phyloP scores from a whole-genome alignment of 2,888 invertebrate species.

The Temnothorax unifasciatus region DNA sequence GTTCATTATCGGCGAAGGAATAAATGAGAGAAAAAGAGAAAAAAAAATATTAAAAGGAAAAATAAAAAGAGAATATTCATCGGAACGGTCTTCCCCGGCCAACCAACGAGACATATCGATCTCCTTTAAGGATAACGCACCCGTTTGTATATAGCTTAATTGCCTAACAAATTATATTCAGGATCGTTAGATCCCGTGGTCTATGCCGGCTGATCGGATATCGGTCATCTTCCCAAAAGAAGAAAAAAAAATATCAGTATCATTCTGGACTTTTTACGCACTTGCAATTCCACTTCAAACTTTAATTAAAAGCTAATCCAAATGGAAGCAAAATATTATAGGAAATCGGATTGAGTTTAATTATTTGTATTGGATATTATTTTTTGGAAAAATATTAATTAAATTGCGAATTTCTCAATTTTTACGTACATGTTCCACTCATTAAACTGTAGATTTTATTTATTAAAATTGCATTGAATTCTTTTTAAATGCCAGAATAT shows the following conservation, averaged over 20 bases:
- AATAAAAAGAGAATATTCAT: slow-evolving; percentile 70
- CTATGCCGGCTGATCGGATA: slow-evolving; percentile 74
- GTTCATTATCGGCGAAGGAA: slow-evolving; percentile 84
- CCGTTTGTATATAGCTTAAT: slow-evolving; percentile 84
- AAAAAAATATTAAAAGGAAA: slow-evolving; percentile 62
- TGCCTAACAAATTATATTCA: slow-evolving; percentile 78
- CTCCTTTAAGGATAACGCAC: slow-evolving; percentile 79
- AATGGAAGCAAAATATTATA: background rate
- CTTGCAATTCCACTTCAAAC: slow-evolving; percentile 16
- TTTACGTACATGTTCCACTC: background rate
- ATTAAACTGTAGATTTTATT: slow-evolving; percentile 2
- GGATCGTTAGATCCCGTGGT: slow-evolving; percentile 75
- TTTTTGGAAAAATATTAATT: background rate
- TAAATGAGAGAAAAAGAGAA: slow-evolving; percentile 72
- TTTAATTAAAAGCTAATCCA: slow-evolving; percentile 13
- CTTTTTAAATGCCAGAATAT: background rate
- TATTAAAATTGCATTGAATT: background rate
- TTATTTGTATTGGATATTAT: background rate
- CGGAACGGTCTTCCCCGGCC: slow-evolving; percentile 77
- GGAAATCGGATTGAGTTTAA: background rate
- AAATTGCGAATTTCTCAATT: background rate
- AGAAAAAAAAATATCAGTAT: slow-evolving; percentile 22
- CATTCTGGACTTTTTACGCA: slow-evolving; percentile 10
- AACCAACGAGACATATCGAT: slow-evolving; percentile 84
- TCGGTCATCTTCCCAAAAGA: slow-evolving; percentile 56